These are phyloP conservation scores for Myanophis thanlyinensis DNA, from an alignment of 2,113 vertebrate genomes.

Conservation along the genomic window DNA sequence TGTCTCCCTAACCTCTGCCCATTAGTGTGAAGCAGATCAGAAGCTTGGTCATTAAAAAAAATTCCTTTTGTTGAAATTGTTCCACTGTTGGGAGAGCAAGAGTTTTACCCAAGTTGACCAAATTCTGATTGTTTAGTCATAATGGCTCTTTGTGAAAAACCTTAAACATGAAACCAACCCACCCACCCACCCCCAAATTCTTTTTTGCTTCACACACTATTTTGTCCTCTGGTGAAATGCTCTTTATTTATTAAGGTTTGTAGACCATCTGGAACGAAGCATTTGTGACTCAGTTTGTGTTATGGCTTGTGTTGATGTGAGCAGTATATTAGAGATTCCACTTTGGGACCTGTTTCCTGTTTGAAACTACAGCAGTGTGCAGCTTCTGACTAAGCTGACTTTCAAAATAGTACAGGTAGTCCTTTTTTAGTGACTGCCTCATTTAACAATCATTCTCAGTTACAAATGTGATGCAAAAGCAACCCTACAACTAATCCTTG, in stretches of 20 bases:
- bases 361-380: not conserved
- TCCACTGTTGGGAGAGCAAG: constrained; percentile 33
- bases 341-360: not conserved
- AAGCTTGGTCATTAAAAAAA: not conserved
- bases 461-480: not conserved
- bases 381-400: constrained; percentile 3
- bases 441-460: not conserved
- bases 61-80: constrained; percentile 14
- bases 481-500: not conserved
- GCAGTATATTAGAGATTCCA: constrained; percentile 18
- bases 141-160: constrained; percentile 58
- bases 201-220: constrained; percentile 35
- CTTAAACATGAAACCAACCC: constrained; percentile 35
- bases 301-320: constrained; percentile 8
- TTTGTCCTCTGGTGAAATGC: not conserved
- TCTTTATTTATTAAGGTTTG: not conserved
- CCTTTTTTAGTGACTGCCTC: not conserved
- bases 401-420: not conserved
- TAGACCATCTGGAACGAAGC: not conserved
- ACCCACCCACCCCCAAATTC: constrained; percentile 37
- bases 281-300: constrained; percentile 18
- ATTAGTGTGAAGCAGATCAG: not conserved
- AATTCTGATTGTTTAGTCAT: constrained; percentile 35
- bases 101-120: constrained; percentile 28
- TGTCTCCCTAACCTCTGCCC: not conserved